Conservation (phyloP, 2,888 invertebrate species). For the Habrosyne pyritoides region DNA sequence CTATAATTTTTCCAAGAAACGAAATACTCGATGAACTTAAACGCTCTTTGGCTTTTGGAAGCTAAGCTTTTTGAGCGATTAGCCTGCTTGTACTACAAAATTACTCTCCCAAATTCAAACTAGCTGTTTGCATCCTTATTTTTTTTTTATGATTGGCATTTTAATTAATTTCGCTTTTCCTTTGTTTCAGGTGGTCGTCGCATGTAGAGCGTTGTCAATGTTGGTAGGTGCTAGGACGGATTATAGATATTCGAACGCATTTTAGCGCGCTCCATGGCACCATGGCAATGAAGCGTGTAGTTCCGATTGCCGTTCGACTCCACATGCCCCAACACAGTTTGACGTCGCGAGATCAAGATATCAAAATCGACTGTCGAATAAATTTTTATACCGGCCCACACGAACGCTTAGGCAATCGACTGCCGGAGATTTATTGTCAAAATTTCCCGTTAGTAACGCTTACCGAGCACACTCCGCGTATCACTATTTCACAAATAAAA, state of each 20-base stretch:
- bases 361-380: constrained; percentile 76
- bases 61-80: too few species aligned
- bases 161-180: constrained; percentile 84
- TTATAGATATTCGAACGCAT: constrained; percentile 22
- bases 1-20: constrained; percentile 4
- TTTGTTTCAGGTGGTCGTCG: constrained; percentile 83
- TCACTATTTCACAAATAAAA: constrained; percentile 84
- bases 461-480: constrained; percentile 81
- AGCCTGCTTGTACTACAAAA: constrained; percentile 28
- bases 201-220: constrained; percentile 62
- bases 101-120: constrained; percentile 26
- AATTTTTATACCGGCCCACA: constrained; percentile 78
- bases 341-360: constrained; percentile 76
- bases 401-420: constrained; percentile 82
- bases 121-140: constrained; percentile 49
- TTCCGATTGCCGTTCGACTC: constrained; percentile 34
- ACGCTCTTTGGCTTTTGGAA: constrained; percentile 26
- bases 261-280: constrained; percentile 52
- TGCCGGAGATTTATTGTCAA: constrained; percentile 80
- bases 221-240: constrained; percentile 66
- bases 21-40: neutral
- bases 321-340: constrained; percentile 46
- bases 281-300: constrained; percentile 18
- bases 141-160: constrained; percentile 76
- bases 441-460: constrained; percentile 83